phyloP scores from a whole-genome alignment of 1,140 invertebrate species.

The Pseudomyrmex pallidus region DNA sequence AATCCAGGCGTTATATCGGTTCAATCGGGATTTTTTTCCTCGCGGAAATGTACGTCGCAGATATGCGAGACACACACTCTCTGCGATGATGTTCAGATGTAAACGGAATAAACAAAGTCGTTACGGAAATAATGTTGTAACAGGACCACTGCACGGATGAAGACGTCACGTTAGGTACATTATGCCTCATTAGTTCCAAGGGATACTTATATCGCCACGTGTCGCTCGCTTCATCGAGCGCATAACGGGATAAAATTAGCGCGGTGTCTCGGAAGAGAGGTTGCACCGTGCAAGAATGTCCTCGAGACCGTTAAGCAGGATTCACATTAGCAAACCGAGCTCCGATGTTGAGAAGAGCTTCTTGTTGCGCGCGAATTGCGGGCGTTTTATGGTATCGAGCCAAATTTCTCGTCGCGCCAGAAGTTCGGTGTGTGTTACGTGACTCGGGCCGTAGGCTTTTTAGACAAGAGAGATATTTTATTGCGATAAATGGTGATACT shows the following conservation, averaged over 20 bases:
- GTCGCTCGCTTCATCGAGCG: conserved; percentile 31
- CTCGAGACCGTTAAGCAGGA: neutral
- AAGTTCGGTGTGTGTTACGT: too few species aligned
- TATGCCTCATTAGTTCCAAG: conserved; percentile 47
- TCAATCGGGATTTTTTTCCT: conserved; percentile 1
- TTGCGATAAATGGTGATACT: too few species aligned
- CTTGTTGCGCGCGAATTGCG: too few species aligned
- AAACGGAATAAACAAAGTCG: neutral
- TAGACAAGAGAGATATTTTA: too few species aligned
- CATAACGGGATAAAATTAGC: conserved; percentile 58
- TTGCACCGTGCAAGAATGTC: conserved; percentile 34
- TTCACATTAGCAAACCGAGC: too few species aligned
- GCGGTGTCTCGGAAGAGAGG: conserved; percentile 31
- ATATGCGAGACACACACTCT: neutral
- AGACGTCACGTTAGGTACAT: conserved; percentile 33
- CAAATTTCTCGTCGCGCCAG: too few species aligned
- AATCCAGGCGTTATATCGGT: too few species aligned
- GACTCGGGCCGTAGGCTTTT: too few species aligned
- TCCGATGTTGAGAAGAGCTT: too few species aligned
- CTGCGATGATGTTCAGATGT: neutral
- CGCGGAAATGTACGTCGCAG: neutral
- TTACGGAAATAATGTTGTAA: conserved; percentile 16
- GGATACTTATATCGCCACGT: conserved; percentile 56
- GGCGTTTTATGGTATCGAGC: too few species aligned
- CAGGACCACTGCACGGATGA: neutral